phyloP scores from a whole-genome alignment of 2,888 invertebrate genomes.

The Beris chalybata region DNA sequence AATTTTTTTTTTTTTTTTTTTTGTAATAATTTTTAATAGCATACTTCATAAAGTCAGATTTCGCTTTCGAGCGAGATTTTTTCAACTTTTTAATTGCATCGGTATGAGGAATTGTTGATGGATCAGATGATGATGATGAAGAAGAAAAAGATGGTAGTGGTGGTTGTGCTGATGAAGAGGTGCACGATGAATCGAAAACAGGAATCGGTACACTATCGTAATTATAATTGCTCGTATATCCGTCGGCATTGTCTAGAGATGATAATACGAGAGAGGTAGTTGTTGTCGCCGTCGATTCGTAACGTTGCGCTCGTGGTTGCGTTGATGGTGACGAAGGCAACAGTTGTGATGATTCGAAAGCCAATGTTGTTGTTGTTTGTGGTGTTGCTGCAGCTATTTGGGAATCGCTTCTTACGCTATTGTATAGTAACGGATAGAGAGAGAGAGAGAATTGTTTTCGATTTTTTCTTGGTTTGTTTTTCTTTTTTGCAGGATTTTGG shows the following conservation, averaged over 20 bases:
- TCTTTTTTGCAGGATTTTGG: too few species aligned
- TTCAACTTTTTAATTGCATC: conserved; percentile 20
- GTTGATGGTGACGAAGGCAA: conserved; percentile 43
- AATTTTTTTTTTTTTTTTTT: too few species aligned
- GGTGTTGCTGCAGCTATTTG: background rate
- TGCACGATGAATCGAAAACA: conserved; percentile 19
- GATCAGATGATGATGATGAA: conserved; percentile 34
- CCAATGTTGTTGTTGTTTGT: conserved; percentile 19
- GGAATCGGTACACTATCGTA: conserved; percentile 20
- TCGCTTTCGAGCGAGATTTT: conserved; percentile 49
- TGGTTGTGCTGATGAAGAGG: conserved; percentile 2
- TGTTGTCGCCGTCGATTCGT: conserved; percentile 14
- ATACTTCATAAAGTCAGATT: conserved; percentile 55
- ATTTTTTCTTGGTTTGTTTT: conserved; percentile 5
- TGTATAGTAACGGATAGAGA: conserved; percentile 16
- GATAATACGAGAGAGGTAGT: background rate
- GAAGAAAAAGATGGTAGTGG: conserved; percentile 11
- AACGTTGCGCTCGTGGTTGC: conserved; percentile 31
- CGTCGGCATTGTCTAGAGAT: background rate
- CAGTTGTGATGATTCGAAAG: conserved; percentile 39
- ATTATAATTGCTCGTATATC: background rate
- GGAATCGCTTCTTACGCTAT: conserved; percentile 12
- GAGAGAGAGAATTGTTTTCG: conserved; percentile 18
- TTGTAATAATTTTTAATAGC: conserved; percentile 34
- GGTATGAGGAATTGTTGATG: conserved; percentile 38